Evolutionary conservation across 1,140 invertebrate species (phyloP).

Genomic region (Trichoplusia ni): DNA sequence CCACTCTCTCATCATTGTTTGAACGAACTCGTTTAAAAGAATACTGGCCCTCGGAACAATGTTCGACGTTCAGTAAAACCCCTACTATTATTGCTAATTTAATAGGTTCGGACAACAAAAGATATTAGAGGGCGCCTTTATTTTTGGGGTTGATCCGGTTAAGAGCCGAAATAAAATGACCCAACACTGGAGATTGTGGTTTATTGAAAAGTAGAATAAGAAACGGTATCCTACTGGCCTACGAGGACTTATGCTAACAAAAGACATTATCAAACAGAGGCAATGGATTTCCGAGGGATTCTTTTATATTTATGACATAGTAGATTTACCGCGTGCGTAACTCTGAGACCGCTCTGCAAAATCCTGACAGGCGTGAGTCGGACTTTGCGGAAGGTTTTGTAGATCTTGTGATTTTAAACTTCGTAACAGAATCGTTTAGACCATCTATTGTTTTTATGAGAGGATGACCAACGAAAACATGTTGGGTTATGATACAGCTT

Average conservation of each 20-base stretch:
- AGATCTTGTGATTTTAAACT: no score
- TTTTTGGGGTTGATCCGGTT: constrained; percentile 25
- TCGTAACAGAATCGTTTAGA: no score
- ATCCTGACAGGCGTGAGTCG: no score
- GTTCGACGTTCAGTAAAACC: background rate
- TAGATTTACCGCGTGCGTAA: background rate
- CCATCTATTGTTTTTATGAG: no score
- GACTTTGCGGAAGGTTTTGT: no score
- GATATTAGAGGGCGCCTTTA: constrained; percentile 9
- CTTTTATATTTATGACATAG: constrained; percentile 20
- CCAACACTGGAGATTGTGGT: constrained; percentile 20
- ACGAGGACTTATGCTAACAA: constrained; percentile 24
- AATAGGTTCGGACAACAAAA: constrained; percentile 23
- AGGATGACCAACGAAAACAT: no score
- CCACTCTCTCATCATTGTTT: no score
- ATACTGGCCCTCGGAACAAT: background rate
- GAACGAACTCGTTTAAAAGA: no score
- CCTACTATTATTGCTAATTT: constrained; percentile 8
- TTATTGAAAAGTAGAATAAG: constrained; percentile 29
- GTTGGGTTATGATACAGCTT: no score
- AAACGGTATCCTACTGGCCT: constrained; percentile 20
- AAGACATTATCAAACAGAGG: constrained; percentile 27
- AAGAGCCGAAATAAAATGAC: constrained; percentile 18
- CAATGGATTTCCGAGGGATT: constrained; percentile 21
- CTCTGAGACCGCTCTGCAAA: constrained; percentile 5